A percentile compares a stretch with the other conserved stretches of the same genome.
These are phyloP conservation scores for Gymnoscopelus braueri DNA, from an alignment of 2,797 vertebrate species.

Conservation along the genomic window DNA sequence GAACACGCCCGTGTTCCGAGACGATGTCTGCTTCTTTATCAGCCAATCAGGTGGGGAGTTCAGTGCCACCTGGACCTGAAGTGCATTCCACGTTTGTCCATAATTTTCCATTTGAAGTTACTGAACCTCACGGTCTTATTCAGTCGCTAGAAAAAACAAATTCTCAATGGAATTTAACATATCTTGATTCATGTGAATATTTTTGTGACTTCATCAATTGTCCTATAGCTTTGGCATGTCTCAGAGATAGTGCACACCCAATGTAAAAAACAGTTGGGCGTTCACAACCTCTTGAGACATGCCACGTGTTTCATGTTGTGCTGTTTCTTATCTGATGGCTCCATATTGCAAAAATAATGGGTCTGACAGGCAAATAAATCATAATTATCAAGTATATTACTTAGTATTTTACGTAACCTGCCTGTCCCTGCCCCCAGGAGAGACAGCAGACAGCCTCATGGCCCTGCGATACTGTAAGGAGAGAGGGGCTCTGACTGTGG, in stretches of 20 bases:
- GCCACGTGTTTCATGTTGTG: conserved; percentile 11
- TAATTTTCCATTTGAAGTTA: not conserved
- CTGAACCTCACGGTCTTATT: too few species aligned
- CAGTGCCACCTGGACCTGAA: conserved; percentile 35
- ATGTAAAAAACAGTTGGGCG: too few species aligned
- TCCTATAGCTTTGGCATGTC: too few species aligned
- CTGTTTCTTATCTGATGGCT: conserved; percentile 21
- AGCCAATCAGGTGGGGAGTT: conserved; percentile 92
- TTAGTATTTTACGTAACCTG: conserved; percentile 15
- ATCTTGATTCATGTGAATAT: too few species aligned
- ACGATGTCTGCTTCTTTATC: conserved; percentile 99
- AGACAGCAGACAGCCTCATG: conserved; percentile 97
- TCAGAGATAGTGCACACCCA: too few species aligned
- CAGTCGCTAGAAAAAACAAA: too few species aligned
- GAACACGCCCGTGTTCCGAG: conserved; percentile 97
- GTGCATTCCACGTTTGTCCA: conserved; percentile 31
- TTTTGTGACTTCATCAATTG: too few species aligned
- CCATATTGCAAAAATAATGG: conserved; percentile 18
- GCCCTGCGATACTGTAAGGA: conserved; percentile 95
- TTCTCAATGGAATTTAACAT: too few species aligned
- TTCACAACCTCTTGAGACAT: not conserved
- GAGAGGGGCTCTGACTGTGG: conserved; percentile 93
- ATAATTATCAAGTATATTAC: conserved; percentile 16
- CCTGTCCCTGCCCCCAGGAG: conserved; percentile 78
- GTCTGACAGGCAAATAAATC: conserved; percentile 29